These are phyloP conservation scores for Megalonaias nervosa DNA, from an alignment of 1,140 invertebrate species.

Conservation along the genomic window DNA sequence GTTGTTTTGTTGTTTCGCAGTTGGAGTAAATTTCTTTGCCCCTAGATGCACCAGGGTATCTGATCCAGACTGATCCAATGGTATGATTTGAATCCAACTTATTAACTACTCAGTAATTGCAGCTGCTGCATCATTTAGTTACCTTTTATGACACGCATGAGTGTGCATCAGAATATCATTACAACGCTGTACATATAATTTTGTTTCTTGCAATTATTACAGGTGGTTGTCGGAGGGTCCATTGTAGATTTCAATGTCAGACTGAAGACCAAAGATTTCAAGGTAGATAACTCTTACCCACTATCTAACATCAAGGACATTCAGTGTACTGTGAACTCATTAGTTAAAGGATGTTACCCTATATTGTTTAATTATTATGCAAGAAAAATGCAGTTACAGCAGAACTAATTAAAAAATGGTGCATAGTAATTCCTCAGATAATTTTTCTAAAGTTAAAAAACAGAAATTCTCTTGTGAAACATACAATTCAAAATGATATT, in stretches of 20 bases:
- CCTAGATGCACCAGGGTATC: too few species aligned
- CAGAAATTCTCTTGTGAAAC: not conserved
- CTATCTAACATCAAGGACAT: not conserved
- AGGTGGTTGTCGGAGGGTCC: slow-evolving; percentile 88
- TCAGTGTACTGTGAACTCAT: not conserved
- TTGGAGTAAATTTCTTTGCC: too few species aligned
- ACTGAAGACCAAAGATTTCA: slow-evolving; percentile 73
- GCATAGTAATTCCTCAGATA: not conserved
- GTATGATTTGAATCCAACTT: too few species aligned
- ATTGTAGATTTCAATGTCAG: slow-evolving; percentile 83
- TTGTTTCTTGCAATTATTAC: slow-evolving; percentile 48
- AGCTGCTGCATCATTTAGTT: not conserved
- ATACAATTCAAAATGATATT: not conserved
- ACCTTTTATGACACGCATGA: not conserved
- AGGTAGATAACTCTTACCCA: slow-evolving; percentile 31
- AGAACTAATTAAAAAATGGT: too few species aligned
- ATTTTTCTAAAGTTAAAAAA: not conserved
- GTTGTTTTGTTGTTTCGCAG: too few species aligned
- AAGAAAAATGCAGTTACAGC: not conserved
- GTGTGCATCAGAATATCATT: not conserved
- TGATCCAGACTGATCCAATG: too few species aligned
- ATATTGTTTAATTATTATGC: not conserved
- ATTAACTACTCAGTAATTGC: not conserved
- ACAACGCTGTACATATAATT: not conserved
- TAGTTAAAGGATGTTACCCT: not conserved